These are phyloP conservation scores for Aphelenchoides besseyi DNA, from an alignment of 1,140 invertebrate genomes.

Conservation along the genomic window DNA sequence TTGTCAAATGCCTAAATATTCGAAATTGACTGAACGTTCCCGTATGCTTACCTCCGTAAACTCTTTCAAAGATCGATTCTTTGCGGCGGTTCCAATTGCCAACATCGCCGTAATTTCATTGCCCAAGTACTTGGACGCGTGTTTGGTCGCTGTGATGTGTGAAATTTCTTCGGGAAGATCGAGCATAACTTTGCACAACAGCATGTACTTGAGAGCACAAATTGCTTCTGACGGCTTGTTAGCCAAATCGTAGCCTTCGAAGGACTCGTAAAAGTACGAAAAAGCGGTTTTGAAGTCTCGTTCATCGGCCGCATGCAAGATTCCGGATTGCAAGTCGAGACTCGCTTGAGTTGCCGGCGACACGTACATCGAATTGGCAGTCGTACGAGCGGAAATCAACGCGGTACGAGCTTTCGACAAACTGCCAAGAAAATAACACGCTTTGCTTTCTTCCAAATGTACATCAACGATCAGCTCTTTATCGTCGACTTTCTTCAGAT, in stretches of 20 bases:
- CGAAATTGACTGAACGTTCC: constrained; percentile 17
- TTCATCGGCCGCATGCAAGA: constrained; percentile 96
- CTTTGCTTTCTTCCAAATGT: constrained; percentile 93
- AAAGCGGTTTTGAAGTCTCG: constrained; percentile 99
- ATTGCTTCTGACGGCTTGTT: constrained; percentile 76
- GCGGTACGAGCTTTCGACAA: constrained; percentile 86
- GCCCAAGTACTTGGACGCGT: constrained; percentile 91
- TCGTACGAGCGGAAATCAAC: constrained; percentile 92
- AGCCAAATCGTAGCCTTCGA: constrained; percentile 97
- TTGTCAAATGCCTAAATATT: constrained; percentile 73
- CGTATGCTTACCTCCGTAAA: constrained; percentile 67
- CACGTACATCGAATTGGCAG: constrained; percentile 98
- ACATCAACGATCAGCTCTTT: constrained; percentile 95
- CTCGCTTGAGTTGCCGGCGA: constrained; percentile 78
- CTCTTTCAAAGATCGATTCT: constrained; percentile 89
- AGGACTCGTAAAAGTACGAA: constrained; percentile 99
- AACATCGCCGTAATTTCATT: constrained; percentile 93
- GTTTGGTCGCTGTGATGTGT: constrained; percentile 88
- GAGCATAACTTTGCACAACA: constrained; percentile 77
- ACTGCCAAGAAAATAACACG: constrained; percentile 93
- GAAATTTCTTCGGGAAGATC: constrained; percentile 85
- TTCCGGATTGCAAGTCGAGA: constrained; percentile 93
- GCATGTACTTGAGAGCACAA: constrained; percentile 94
- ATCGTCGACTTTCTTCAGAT: constrained; percentile 97
- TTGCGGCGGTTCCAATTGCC: constrained; percentile 87